phyloP scores from a whole-genome alignment of 2,888 invertebrate genomes.

The Lymantria monacha region DNA sequence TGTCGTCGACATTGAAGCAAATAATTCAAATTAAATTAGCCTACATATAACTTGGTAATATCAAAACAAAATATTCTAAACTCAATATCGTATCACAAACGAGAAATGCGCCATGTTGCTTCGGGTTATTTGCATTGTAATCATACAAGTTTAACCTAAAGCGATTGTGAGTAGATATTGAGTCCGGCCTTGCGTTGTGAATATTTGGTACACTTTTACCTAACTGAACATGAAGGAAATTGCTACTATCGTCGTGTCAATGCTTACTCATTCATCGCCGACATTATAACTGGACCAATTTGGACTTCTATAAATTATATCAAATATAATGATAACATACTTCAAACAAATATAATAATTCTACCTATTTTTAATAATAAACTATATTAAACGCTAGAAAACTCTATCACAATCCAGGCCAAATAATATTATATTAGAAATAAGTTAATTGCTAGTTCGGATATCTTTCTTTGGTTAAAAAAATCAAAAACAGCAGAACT shows the following conservation, averaged over 20 bases:
- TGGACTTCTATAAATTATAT: too few species aligned
- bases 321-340: too few species aligned
- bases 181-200: conserved; percentile 48
- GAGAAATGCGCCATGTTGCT: conserved; percentile 49
- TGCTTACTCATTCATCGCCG: conserved; percentile 65
- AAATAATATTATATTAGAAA: too few species aligned
- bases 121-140: conserved; percentile 69
- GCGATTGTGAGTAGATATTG: conserved; percentile 66
- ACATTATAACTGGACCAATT: neutral
- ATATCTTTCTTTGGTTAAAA: too few species aligned
- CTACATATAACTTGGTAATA: conserved; percentile 28
- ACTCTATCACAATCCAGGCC: too few species aligned
- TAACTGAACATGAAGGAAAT: conserved; percentile 58
- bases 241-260: conserved; percentile 53
- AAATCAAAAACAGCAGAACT: too few species aligned
- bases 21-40: conserved; percentile 35
- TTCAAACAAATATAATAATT: too few species aligned
- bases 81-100: conserved; percentile 57
- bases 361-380: too few species aligned
- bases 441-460: too few species aligned
- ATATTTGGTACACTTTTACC: conserved; percentile 39
- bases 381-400: too few species aligned
- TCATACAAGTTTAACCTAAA: conserved; percentile 71
- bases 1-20: conserved; percentile 25
- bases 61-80: conserved; percentile 42